Conservation (phyloP, 2,797 vertebrate species). For the Gobio occitaniae region DNA sequence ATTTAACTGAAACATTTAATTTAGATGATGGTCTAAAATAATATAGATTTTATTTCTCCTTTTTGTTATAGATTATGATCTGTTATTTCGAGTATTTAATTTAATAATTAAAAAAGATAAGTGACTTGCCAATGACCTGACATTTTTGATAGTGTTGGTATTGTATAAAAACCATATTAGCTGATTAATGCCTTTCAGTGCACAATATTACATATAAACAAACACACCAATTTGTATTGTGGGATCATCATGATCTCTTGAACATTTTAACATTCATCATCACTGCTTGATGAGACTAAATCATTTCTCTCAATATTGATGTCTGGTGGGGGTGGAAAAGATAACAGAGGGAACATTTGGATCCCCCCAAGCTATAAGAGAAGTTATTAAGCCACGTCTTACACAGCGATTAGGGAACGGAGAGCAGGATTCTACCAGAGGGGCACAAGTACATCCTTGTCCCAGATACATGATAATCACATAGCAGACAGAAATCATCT, state of each 20-base stretch:
- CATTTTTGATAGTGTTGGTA: background rate
- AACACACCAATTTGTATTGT: background rate
- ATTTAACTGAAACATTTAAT: too few relatives aligned
- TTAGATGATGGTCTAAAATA: too few relatives aligned
- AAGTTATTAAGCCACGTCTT: conserved; percentile 11
- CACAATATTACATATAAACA: background rate
- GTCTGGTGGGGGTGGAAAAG: background rate
- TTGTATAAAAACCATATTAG: background rate
- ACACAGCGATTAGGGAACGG: background rate
- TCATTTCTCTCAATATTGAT: background rate
- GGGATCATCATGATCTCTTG: background rate
- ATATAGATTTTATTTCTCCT: too few relatives aligned
- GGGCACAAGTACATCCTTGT: background rate
- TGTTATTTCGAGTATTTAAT: too few relatives aligned
- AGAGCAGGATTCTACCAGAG: background rate
- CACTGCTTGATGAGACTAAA: background rate
- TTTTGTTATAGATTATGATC: too few relatives aligned
- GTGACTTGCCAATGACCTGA: background rate
- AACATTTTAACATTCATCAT: background rate
- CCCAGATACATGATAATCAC: background rate
- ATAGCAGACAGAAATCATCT: background rate
- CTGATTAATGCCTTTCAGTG: background rate
- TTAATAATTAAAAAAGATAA: background rate
- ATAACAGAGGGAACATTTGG: conserved; percentile 7
- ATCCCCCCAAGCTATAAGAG: background rate